Conservation (phyloP, 2,888 invertebrate genomes). For the Clusia tigrina region DNA sequence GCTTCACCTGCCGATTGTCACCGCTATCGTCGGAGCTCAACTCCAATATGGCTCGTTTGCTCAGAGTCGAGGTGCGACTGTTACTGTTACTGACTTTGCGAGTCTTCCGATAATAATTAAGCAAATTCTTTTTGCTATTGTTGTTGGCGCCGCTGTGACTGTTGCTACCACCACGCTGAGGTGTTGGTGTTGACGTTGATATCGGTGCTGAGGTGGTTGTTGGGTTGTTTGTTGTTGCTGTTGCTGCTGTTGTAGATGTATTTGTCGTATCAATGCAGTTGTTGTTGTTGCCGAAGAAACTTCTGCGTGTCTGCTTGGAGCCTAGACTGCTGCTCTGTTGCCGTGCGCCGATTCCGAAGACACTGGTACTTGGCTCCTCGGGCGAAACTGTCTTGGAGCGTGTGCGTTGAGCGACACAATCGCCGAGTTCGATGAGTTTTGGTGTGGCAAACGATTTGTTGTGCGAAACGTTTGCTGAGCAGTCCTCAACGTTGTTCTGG, state of each 20-base stretch:
- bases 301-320: conserved; percentile 9
- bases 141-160: conserved; percentile 28
- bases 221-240: conserved; percentile 22
- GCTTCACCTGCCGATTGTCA: conserved; percentile 30
- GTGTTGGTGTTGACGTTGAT: conserved; percentile 21
- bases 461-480: conserved; percentile 24
- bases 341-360: too few relatives aligned
- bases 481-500: conserved; percentile 33
- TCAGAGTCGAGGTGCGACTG: conserved; percentile 26
- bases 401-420: conserved; percentile 62
- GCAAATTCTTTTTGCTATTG: conserved; percentile 50
- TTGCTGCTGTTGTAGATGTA: conserved; percentile 28
- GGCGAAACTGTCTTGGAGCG: conserved; percentile 59
- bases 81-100: conserved; percentile 53
- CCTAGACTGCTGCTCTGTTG: too few relatives aligned
- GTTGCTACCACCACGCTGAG: conserved; percentile 19
- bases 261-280: conserved; percentile 24
- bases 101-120: conserved; percentile 63
- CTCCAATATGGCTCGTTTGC: conserved; percentile 19
- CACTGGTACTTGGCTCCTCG: conserved; percentile 48
- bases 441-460: too few relatives aligned
- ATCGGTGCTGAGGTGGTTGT: too few relatives aligned
- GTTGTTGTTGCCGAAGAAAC: conserved; percentile 16
- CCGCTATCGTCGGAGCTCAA: conserved; percentile 40
- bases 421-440: conserved; percentile 38